Evolutionary conservation across 1,140 invertebrate species (phyloP).

Genomic region (Drosophila setifemur): DNA sequence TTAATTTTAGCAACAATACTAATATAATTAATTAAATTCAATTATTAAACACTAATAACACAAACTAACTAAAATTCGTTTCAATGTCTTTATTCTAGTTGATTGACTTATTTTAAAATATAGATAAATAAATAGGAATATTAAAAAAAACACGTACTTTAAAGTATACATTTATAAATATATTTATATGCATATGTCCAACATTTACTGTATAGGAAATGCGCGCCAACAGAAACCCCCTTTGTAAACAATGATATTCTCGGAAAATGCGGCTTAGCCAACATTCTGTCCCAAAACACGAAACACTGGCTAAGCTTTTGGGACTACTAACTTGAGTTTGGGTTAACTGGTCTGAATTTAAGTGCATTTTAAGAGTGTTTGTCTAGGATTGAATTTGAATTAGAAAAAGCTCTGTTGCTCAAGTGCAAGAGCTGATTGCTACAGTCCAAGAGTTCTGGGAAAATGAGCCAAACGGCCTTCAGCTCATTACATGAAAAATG

Average conservation of each 20-base stretch:
- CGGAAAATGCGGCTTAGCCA: not conserved
- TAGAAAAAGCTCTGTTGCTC: not conserved
- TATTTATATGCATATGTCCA: too few species aligned
- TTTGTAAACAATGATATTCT: not conserved
- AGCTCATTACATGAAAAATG: not conserved
- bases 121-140: too few species aligned
- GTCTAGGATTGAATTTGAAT: not conserved
- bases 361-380: not conserved
- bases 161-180: too few species aligned
- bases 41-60: too few species aligned
- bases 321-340: not conserved
- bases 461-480: not conserved
- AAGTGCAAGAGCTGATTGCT: conserved; percentile 4
- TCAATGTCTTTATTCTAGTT: too few species aligned
- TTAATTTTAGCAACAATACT: too few species aligned
- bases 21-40: too few species aligned
- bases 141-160: too few species aligned
- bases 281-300: not conserved
- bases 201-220: not conserved
- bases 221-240: not conserved
- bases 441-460: not conserved
- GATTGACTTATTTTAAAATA: too few species aligned
- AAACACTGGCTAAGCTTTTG: not conserved
- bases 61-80: too few species aligned
- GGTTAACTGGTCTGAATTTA: not conserved